These are phyloP conservation scores for Zhuqinia jingwanae DNA, from an alignment of 2,888 invertebrate species.

Conservation along the genomic window DNA sequence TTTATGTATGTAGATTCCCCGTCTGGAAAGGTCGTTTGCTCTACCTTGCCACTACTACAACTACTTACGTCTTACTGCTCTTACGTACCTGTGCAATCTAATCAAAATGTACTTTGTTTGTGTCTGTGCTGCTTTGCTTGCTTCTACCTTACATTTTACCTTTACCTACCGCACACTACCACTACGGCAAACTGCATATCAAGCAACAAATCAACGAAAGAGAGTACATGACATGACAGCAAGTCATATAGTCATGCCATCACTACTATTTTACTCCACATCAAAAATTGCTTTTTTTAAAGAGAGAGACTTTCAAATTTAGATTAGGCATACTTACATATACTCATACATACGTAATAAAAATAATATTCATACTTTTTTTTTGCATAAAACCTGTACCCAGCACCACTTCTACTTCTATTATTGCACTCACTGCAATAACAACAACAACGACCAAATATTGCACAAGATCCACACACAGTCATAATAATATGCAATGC, in stretches of 20 bases:
- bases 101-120: neutral
- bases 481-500: conserved; percentile 8
- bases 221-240: conserved; percentile 28
- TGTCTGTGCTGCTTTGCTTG: neutral
- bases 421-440: conserved; percentile 20
- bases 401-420: conserved; percentile 4
- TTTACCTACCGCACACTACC: conserved; percentile 1
- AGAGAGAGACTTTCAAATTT: conserved; percentile 32
- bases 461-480: conserved; percentile 30
- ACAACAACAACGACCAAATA: conserved; percentile 8
- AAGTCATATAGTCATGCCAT: conserved; percentile 6
- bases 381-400: conserved; percentile 13
- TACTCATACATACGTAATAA: neutral
- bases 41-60: neutral
- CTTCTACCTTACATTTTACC: conserved; percentile 1
- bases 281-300: conserved; percentile 14
- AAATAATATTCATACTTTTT: neutral
- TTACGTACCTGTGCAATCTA: neutral
- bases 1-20: neutral
- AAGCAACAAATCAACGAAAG: conserved; percentile 27
- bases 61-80: neutral
- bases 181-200: conserved; percentile 14
- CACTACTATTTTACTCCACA: neutral
- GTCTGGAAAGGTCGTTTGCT: conserved; percentile 38
- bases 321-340: neutral